Base-by-base conservation (phyloP, 2,888 invertebrate genomes). In the Synergus gifuensis region DNA sequence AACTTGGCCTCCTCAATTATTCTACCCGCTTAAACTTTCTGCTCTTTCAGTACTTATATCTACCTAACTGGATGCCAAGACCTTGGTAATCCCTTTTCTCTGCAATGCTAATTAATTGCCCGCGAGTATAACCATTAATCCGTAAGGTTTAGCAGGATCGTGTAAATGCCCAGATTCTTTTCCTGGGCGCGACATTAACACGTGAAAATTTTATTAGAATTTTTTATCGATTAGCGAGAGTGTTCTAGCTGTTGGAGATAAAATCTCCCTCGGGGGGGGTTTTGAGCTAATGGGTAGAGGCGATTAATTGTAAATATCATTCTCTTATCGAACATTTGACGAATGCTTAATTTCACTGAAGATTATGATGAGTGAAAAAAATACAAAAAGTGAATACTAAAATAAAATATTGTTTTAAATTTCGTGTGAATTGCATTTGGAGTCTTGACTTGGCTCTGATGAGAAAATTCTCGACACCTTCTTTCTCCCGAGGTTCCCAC, bases 111-210 rank as follows among this genome's bases (percentile, higher is more conserved):
- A 83, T 83, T 83, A 83, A 82, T 83, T 79, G 79, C 62, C 77
- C 77, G 78, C 79, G 78, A 83, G 69, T 16, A 82, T 82, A 78
- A 79, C 67, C 83, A 80, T 83, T 82, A 82, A 83, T 83, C 80
- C 78, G 60, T 28, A 49, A 64, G 83, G 78, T 77, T 82, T 79
- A 80, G 63, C 79, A 62, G 76, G 67, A 73, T 73, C 36, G 62
- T 78, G 78, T 78, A 78, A 58, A 73, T 46, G 73, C 2, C 22
- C 58, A 78, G 78, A 40, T 69, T 62, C 58, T 78, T 73, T 63
- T 62, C 18, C 76, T 44, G 9, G n/a, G 78, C 22, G 14, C 42
- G 40, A 66, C 18, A 42, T 54, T 54, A 78, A 28, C 69, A 69
- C 69, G 44, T 69, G 69, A 16, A 28, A 46, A 46, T 49, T 69